These are phyloP conservation scores for Umimayanthus kanabou DNA, from an alignment of 92 coral and sea anemone species.

Conservation along the genomic window DNA sequence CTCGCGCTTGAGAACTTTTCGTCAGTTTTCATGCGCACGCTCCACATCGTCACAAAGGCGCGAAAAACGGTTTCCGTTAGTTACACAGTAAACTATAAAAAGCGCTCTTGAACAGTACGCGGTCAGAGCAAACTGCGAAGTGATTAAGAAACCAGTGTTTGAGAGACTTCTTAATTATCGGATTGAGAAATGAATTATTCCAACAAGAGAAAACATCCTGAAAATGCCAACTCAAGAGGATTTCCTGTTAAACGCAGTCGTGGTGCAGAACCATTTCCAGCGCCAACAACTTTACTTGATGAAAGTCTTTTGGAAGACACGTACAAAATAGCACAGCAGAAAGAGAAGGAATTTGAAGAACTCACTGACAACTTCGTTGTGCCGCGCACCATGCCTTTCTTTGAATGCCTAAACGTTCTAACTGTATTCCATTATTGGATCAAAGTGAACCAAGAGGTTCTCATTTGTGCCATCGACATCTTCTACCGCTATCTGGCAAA, in stretches of 20 bases:
- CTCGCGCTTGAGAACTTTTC: no score
- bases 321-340: neutral
- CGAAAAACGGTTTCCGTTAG: no score
- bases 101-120: no score
- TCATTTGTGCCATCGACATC: conserved; percentile 16
- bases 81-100: no score
- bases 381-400: neutral
- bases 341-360: neutral
- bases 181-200: no score
- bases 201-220: neutral
- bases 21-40: no score
- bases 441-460: neutral
- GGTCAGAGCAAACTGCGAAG: no score
- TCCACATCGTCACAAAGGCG: no score
- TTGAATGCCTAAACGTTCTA: neutral
- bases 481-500: conserved; percentile 22
- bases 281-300: neutral
- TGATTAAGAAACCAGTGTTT: no score
- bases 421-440: conserved; percentile 4
- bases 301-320: conserved; percentile 4
- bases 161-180: no score
- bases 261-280: neutral
- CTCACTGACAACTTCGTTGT: neutral
- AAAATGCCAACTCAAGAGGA: no score
- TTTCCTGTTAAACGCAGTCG: neutral